phyloP scores from a whole-genome alignment of 2,888 invertebrate species.

The Cerceris rybyensis region DNA sequence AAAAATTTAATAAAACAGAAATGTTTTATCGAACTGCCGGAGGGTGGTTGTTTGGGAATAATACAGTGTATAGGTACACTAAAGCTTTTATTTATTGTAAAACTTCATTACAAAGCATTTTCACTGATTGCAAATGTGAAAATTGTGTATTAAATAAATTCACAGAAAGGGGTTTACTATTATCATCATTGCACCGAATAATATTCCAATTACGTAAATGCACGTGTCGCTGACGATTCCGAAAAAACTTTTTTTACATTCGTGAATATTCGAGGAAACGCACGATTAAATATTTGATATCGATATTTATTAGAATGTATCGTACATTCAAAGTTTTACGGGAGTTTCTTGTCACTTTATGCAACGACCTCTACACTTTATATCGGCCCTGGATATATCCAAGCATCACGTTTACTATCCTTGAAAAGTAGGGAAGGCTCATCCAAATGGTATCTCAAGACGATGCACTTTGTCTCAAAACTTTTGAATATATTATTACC shows the following conservation, averaged over 20 bases:
- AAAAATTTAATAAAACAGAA: too few species aligned
- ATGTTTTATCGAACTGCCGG: too few species aligned
- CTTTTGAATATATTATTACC: constrained; percentile 55
- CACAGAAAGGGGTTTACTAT: too few species aligned
- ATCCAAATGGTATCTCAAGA: constrained; percentile 11
- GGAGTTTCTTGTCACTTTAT: constrained; percentile 41
- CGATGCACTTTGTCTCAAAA: constrained; percentile 53
- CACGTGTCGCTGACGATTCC: neutral
- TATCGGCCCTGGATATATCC: constrained; percentile 30
- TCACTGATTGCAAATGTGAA: too few species aligned
- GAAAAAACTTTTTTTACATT: constrained; percentile 3
- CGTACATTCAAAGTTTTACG: constrained; percentile 43
- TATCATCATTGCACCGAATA: too few species aligned
- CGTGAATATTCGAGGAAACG: constrained; percentile 8
- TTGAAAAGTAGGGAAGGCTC: constrained; percentile 40
- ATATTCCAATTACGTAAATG: neutral
- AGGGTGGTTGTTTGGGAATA: too few species aligned
- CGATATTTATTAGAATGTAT: constrained; percentile 46
- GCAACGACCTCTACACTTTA: constrained; percentile 29
- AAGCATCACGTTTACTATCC: constrained; percentile 37
- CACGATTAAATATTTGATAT: constrained; percentile 38
- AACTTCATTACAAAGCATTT: too few species aligned
- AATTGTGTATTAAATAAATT: too few species aligned
- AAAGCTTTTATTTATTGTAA: too few species aligned
- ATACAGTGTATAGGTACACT: too few species aligned